Evolutionary conservation across 2,797 vertebrate species (phyloP).

Genomic region (Dromococcyx pavoninus): DNA sequence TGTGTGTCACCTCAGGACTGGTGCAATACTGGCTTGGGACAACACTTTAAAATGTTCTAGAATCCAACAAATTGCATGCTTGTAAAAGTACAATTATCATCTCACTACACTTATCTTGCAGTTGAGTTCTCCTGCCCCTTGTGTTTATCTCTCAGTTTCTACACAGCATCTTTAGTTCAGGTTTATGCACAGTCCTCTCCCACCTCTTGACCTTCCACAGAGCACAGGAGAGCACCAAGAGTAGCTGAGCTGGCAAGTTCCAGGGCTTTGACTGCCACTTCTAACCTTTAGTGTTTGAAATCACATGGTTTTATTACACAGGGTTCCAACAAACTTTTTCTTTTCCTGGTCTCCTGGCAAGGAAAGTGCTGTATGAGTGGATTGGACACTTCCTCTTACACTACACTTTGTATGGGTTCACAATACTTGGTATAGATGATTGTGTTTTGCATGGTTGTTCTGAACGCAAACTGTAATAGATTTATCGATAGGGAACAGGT

Average conservation of each 20-base stretch:
- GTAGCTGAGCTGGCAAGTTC: not conserved
- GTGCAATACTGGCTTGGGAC: not conserved
- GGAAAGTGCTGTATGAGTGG: not conserved
- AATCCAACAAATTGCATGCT: not conserved
- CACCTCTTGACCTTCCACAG: not conserved
- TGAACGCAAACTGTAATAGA: not conserved
- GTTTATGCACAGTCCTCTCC: not conserved
- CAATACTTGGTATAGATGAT: not conserved
- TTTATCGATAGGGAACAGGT: not conserved
- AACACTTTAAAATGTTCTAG: not conserved
- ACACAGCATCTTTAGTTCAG: not conserved
- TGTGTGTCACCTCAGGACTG: not conserved
- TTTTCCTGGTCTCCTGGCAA: not conserved
- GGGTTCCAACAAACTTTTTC: not conserved
- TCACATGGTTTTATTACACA: not conserved
- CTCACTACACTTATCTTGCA: not conserved
- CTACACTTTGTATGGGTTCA: not conserved
- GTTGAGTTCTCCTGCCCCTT: not conserved
- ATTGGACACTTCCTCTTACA: not conserved
- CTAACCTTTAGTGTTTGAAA: not conserved
- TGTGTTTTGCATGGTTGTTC: not conserved
- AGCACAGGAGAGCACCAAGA: not conserved
- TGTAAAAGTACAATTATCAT: not conserved
- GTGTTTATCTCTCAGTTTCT: not conserved
- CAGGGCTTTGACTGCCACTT: not conserved